Conservation (phyloP, 2,888 invertebrate species). For the Caenorhabditis sp. region DNA sequence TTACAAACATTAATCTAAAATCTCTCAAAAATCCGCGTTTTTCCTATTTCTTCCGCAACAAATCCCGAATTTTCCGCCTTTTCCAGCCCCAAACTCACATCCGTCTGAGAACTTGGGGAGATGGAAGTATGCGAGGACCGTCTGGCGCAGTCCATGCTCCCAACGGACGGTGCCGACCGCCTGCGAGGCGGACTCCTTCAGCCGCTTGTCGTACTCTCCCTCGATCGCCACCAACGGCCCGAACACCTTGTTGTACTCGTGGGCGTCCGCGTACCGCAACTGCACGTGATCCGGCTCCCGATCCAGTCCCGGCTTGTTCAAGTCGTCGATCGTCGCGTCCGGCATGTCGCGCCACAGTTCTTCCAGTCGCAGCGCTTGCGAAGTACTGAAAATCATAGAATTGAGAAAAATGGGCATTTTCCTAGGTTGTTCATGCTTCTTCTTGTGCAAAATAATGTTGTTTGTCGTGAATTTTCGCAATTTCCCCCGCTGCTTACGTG, state of each 20-base stretch:
- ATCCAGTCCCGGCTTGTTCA: slow-evolving; percentile 97
- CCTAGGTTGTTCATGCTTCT: too few relatives aligned
- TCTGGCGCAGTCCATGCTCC: slow-evolving; percentile 98
- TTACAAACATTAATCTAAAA: too few relatives aligned
- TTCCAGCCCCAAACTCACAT: slow-evolving; percentile 76
- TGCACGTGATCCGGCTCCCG: slow-evolving; percentile 95
- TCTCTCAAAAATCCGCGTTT: too few relatives aligned
- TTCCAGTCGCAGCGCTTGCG: slow-evolving; percentile 97
- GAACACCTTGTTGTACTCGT: slow-evolving; percentile 98
- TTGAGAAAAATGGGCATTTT: too few relatives aligned
- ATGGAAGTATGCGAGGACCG: slow-evolving; percentile 96
- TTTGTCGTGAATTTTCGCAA: slow-evolving; percentile 6
- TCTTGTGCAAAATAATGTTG: background rate
- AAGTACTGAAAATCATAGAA: slow-evolving; percentile 61
- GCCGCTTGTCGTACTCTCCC: slow-evolving; percentile 96
- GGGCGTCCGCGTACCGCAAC: slow-evolving; percentile 92
- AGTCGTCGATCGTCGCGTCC: slow-evolving; percentile 96
- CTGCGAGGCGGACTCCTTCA: slow-evolving; percentile 91
- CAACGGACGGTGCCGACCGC: slow-evolving; percentile 98
- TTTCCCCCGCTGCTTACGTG: too few relatives aligned
- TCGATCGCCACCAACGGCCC: slow-evolving; percentile 96
- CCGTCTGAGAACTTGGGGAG: slow-evolving; percentile 95
- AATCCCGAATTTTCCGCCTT: too few relatives aligned
- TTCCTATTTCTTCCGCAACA: too few relatives aligned
- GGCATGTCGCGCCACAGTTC: slow-evolving; percentile 99